phyloP scores from a whole-genome alignment of 2,113 vertebrate genomes.

The Aegotheles bennettii region DNA sequence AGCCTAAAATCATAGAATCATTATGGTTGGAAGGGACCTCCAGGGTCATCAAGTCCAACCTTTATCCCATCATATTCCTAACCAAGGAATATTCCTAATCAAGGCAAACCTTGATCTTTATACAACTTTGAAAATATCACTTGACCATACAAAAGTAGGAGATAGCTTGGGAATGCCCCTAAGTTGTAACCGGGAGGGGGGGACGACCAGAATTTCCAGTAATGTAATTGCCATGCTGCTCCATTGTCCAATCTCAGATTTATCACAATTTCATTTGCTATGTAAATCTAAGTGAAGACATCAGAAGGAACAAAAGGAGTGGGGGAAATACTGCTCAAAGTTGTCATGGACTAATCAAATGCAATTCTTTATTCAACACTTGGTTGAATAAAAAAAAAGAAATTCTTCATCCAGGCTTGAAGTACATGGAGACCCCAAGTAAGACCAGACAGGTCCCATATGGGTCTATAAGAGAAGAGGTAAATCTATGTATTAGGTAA shows the following conservation, averaged over 20 bases:
- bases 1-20: no score
- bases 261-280: background rate
- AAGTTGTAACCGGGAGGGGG: background rate
- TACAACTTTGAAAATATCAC: fast-evolving
- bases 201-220: background rate
- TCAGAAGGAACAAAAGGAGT: background rate
- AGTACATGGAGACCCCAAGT: background rate
- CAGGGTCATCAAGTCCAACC: no score
- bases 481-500: background rate
- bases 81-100: no score
- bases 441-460: background rate
- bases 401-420: background rate
- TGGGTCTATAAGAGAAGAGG: background rate
- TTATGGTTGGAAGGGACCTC: no score
- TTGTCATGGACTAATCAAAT: background rate
- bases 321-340: background rate
- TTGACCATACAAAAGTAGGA: background rate
- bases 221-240: background rate
- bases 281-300: background rate
- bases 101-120: background rate
- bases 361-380: slow-evolving; percentile 8
- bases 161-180: background rate
- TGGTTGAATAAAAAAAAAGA: background rate
- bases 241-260: background rate
- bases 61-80: no score